Evolutionary conservation across 2,797 vertebrate genomes (phyloP).

Genomic region (Percopsis omiscomaycus): DNA sequence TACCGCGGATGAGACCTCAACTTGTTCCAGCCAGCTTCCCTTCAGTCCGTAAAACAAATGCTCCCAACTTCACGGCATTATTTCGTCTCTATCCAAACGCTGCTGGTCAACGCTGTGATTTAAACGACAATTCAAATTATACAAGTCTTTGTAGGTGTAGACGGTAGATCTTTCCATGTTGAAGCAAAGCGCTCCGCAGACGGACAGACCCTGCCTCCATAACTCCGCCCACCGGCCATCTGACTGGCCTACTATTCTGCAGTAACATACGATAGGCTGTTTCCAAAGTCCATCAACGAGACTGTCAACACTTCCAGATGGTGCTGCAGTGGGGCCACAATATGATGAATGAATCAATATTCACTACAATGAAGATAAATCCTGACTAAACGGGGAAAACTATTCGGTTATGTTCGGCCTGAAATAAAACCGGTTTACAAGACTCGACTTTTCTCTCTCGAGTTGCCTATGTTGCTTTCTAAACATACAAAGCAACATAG

Average conservation of each 20-base stretch:
- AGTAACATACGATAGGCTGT: slow-evolving; percentile 24
- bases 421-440: too few species aligned
- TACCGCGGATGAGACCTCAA: slow-evolving; percentile 41
- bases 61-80: slow-evolving; percentile 44
- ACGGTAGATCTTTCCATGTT: slow-evolving; percentile 41
- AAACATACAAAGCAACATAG: too few species aligned
- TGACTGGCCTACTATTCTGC: slow-evolving; percentile 30
- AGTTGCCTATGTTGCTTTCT: too few species aligned
- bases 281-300: slow-evolving; percentile 13
- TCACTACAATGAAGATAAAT: slow-evolving; percentile 38
- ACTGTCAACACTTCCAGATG: slow-evolving; percentile 66
- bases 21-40: slow-evolving; percentile 57
- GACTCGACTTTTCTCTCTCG: too few species aligned
- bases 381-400: too few species aligned
- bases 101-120: not conserved
- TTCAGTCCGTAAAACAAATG: slow-evolving; percentile 57
- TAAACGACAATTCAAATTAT: not conserved
- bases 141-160: slow-evolving; percentile 14
- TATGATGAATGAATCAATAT: slow-evolving; percentile 36
- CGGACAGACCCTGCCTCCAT: too few species aligned
- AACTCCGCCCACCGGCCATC: accelerated
- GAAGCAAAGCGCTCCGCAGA: too few species aligned
- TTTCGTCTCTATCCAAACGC: slow-evolving; percentile 2
- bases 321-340: slow-evolving; percentile 49
- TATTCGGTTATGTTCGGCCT: too few species aligned